These are phyloP conservation scores for Antechinus stuartii DNA, from an alignment of 2,113 vertebrate species.

Conservation along the genomic window DNA sequence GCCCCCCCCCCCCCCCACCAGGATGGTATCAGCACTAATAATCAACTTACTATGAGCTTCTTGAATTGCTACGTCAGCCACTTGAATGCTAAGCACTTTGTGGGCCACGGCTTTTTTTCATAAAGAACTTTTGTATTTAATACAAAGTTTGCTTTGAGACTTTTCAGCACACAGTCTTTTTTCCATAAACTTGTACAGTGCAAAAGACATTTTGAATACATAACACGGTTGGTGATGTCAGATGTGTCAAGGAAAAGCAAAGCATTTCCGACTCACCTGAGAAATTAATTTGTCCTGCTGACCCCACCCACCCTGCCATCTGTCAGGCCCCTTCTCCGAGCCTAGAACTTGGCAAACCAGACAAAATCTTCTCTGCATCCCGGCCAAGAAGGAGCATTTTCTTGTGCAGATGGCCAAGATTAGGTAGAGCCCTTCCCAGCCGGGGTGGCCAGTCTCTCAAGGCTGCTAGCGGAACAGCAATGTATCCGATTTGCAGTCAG, in stretches of 20 bases:
- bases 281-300: slow-evolving; percentile 57
- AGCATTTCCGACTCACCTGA: slow-evolving; percentile 72
- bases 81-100: slow-evolving; percentile 90
- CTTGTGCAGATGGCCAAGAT: slow-evolving; percentile 33
- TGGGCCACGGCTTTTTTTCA: slow-evolving; percentile 90
- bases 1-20: slow-evolving; percentile 40
- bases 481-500: slow-evolving; percentile 64
- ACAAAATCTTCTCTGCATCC: slow-evolving; percentile 77
- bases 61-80: slow-evolving; percentile 84
- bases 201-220: slow-evolving; percentile 86
- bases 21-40: slow-evolving; percentile 88
- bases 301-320: slow-evolving; percentile 65
- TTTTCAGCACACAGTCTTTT: slow-evolving; percentile 88
- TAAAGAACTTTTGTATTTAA: slow-evolving; percentile 90
- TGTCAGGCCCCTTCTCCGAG: slow-evolving; percentile 70
- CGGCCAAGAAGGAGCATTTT: slow-evolving; percentile 69
- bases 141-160: slow-evolving; percentile 88
- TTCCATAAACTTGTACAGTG: slow-evolving; percentile 88
- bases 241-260: slow-evolving; percentile 75
- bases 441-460: slow-evolving; percentile 75
- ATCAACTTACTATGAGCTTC: slow-evolving; percentile 80
- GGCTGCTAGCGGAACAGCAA: slow-evolving; percentile 65
- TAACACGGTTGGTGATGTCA: slow-evolving; percentile 71
- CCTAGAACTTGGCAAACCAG: slow-evolving; percentile 79
- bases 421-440: slow-evolving; percentile 81